Percentiles rank a stretch among this genome's conserved stretches.
Evolutionary conservation across 2,797 vertebrate genomes (phyloP).

Genomic region (Bryconaethiops microstoma): DNA sequence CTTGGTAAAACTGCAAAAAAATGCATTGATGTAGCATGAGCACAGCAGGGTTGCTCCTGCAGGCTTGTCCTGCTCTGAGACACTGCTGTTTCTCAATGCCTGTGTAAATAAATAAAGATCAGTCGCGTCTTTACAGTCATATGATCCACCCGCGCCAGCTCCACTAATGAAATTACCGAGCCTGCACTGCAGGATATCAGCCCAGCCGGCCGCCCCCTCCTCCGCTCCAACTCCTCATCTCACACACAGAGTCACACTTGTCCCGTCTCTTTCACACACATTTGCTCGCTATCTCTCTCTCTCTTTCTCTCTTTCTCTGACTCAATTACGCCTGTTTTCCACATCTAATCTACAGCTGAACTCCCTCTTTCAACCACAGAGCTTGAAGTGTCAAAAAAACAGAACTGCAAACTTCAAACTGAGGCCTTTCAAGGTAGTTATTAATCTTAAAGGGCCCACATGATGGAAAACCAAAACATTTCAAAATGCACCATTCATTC

Average conservation of each 20-base stretch:
- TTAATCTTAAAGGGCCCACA: too few species aligned
- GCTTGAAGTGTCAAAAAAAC: too few species aligned
- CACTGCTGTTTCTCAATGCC: not conserved
- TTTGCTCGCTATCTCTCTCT: not conserved
- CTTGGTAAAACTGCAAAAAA: not conserved
- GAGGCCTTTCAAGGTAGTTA: too few species aligned
- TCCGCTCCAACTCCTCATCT: not conserved
- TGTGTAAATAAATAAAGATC: conserved; percentile 33
- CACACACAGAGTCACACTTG: conserved; percentile 20
- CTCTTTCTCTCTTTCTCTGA: not conserved
- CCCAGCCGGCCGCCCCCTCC: conserved; percentile 12
- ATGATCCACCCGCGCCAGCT: conserved; percentile 15
- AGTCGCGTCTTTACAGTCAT: conserved; percentile 2
- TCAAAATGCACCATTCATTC: too few species aligned
- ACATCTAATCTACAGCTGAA: not conserved
- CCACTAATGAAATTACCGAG: conserved; percentile 42
- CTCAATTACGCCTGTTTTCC: not conserved
- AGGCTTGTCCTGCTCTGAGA: conserved; percentile 5
- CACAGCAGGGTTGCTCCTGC: not conserved
- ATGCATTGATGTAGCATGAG: not conserved
- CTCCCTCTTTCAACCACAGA: not conserved
- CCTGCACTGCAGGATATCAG: conserved; percentile 30
- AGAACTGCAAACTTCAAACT: too few species aligned
- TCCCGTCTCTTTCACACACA: not conserved
- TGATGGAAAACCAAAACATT: too few species aligned